Conservation (phyloP, 2,113 vertebrate genomes). For the Tachysurus fulvidraco region DNA sequence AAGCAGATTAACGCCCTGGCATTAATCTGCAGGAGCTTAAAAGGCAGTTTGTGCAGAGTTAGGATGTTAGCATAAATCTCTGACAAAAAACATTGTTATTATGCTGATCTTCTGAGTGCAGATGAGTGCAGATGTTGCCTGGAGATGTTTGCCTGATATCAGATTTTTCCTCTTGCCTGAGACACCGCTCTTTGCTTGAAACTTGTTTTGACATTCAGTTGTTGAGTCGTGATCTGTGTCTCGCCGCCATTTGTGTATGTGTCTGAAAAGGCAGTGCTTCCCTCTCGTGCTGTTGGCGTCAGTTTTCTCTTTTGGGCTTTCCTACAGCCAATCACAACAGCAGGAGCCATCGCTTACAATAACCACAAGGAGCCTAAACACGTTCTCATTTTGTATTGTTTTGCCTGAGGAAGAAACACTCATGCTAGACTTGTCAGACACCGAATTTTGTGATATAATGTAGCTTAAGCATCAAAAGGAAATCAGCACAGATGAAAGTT, state of each 20-base stretch:
- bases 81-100: constrained; percentile 36
- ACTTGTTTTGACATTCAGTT: constrained; percentile 37
- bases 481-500: constrained; percentile 37
- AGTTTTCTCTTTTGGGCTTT: constrained; percentile 26
- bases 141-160: constrained; percentile 33
- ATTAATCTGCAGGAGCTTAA: constrained; percentile 29
- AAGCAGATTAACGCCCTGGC: constrained; percentile 12
- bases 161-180: constrained; percentile 15
- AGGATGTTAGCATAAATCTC: constrained; percentile 26
- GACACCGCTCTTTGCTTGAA: constrained; percentile 1
- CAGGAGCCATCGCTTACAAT: constrained; percentile 24
- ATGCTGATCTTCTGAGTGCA: constrained; percentile 24
- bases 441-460: constrained; percentile 18
- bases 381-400: constrained; percentile 40
- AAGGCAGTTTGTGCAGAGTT: constrained; percentile 23
- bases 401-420: constrained; percentile 36
- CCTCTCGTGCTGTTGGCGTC: neutral
- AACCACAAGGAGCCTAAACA: constrained; percentile 40
- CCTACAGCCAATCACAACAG: constrained; percentile 19
- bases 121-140: constrained; percentile 39
- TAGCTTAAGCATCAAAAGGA: constrained; percentile 22
- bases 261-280: constrained; percentile 1
- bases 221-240: neutral
- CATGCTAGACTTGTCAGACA: constrained; percentile 23
- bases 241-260: neutral